A percentile compares a stretch with the other conserved stretches of the same genome.
Evolutionary conservation across 1,140 invertebrate genomes (phyloP).

Genomic region (Drosophila miranda): DNA sequence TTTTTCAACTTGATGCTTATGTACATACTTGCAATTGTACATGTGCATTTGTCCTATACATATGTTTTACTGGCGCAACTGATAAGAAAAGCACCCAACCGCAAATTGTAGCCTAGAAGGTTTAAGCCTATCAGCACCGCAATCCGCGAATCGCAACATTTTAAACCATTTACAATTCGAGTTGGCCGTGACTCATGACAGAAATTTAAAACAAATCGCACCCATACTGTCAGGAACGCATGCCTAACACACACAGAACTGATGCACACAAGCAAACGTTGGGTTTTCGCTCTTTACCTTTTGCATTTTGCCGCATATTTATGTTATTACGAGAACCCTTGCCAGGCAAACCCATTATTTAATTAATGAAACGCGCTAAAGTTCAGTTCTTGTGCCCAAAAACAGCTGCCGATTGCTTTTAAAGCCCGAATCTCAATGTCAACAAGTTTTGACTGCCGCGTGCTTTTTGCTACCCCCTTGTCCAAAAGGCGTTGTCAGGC

Average conservation of each 20-base stretch:
- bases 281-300: conserved; percentile 41
- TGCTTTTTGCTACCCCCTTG: conserved; percentile 31
- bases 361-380: background rate
- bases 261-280: background rate
- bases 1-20: background rate
- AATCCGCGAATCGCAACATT: background rate
- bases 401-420: conserved; percentile 33
- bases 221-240: conserved; percentile 3
- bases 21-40: background rate
- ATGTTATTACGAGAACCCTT: conserved; percentile 14
- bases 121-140: conserved; percentile 28
- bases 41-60: conserved; percentile 16
- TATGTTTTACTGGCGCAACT: conserved; percentile 9
- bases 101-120: conserved; percentile 29
- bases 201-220: conserved; percentile 31
- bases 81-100: conserved; percentile 25
- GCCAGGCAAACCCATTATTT: background rate
- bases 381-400: background rate
- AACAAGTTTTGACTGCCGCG: conserved; percentile 68
- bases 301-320: conserved; percentile 33
- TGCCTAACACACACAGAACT: background rate
- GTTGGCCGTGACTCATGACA: conserved; percentile 38
- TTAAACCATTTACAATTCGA: conserved; percentile 23
- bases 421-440: conserved; percentile 63
- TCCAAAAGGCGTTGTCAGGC: conserved; percentile 55